These are phyloP conservation scores for Batillaria attramentaria DNA, from an alignment of 1,140 invertebrate species.

Conservation along the genomic window DNA sequence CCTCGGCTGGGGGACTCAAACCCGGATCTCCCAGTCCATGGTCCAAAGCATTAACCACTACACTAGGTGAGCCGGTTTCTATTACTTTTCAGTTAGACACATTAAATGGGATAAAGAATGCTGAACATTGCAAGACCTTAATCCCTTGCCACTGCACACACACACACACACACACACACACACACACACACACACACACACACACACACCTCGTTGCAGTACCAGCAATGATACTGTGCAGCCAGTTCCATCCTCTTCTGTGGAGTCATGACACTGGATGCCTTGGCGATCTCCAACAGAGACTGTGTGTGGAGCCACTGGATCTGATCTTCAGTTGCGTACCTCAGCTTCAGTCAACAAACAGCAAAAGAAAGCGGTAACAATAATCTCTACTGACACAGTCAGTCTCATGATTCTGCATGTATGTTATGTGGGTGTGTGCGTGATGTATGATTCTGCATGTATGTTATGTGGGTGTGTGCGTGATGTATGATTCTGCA, in stretches of 20 bases:
- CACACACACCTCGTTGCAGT: constrained; percentile 84
- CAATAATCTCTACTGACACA: background rate
- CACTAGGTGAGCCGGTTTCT: too few species aligned
- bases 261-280: constrained; percentile 74
- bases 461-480: background rate
- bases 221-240: constrained; percentile 88
- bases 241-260: constrained; percentile 78
- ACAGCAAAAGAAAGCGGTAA: background rate
- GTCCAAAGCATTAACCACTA: too few species aligned
- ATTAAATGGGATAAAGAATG: too few species aligned
- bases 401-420: background rate
- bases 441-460: background rate
- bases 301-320: constrained; percentile 74
- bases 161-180: background rate
- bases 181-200: background rate
- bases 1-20: too few species aligned
- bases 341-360: constrained; percentile 71
- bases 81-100: too few species aligned
- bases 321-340: constrained; percentile 83
- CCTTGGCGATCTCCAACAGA: constrained; percentile 79
- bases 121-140: too few species aligned
- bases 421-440: background rate
- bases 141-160: too few species aligned
- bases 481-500: constrained; percentile 1
- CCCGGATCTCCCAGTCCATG: too few species aligned